Conservation (phyloP, 2,888 invertebrate species). For the Acanthoscelides obtectus region DNA sequence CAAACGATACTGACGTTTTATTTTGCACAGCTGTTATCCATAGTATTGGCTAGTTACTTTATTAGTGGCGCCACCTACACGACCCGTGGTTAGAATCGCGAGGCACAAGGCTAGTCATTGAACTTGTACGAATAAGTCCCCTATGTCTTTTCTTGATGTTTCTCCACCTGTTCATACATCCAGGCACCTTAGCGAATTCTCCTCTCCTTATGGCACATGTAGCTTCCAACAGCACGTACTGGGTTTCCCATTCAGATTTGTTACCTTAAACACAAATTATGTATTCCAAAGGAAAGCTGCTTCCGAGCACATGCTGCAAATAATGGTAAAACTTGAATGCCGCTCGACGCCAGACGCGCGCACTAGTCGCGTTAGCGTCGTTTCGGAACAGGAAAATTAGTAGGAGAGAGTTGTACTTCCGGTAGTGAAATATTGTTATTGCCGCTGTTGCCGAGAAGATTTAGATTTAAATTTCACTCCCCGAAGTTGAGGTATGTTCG, state of each 20-base stretch:
- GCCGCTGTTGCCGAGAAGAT: slow-evolving; percentile 4
- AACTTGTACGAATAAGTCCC: no score
- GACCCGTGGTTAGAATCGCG: no score
- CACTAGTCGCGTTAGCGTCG: no score
- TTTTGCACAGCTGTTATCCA: no score
- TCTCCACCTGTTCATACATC: no score
- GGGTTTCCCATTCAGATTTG: neutral
- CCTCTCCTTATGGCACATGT: neutral
- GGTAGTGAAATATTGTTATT: neutral
- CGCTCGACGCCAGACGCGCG: no score
- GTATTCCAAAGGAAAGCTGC: neutral
- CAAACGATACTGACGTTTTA: no score
- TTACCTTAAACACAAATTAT: neutral
- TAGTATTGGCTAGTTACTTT: no score
- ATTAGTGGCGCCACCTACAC: no score
- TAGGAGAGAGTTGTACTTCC: neutral
- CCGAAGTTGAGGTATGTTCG: neutral
- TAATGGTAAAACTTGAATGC: neutral
- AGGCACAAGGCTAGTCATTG: no score
- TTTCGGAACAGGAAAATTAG: neutral
- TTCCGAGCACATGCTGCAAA: neutral
- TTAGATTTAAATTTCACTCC: neutral
- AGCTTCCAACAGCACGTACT: neutral
- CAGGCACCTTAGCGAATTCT: neutral
- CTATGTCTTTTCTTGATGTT: no score